These are phyloP conservation scores for Standfussiana lucernea DNA, from an alignment of 2,888 invertebrate species.

Conservation along the genomic window DNA sequence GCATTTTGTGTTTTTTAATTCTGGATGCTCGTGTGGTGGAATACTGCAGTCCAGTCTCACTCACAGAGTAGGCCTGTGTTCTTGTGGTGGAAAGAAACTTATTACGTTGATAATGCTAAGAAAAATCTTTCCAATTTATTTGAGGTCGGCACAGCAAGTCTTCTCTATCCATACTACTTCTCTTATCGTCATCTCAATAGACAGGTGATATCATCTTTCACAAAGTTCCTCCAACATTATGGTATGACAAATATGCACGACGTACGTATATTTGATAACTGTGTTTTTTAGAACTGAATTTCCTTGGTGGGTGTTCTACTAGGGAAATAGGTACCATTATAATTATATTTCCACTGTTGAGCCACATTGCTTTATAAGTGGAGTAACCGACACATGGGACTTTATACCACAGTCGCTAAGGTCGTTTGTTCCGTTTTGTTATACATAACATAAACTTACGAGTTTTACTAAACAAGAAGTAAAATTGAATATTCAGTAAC, in stretches of 20 bases:
- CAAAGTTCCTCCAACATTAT: not conserved
- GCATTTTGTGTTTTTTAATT: not conserved
- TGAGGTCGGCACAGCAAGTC: not conserved
- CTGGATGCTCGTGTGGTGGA: not conserved
- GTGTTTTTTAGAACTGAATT: not conserved
- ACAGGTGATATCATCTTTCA: not conserved
- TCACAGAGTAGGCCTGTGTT: not conserved
- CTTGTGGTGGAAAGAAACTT: not conserved
- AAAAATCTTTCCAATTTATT: not conserved
- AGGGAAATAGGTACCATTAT: not conserved
- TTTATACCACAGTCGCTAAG: not conserved
- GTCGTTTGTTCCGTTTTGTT: not conserved
- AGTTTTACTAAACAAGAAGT: not conserved
- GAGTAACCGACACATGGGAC: not conserved
- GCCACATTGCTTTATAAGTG: not conserved
- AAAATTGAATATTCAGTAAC: not conserved
- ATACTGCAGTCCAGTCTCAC: no score
- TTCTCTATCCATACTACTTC: not conserved
- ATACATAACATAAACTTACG: not conserved
- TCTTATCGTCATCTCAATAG: not conserved
- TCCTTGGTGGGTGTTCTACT: not conserved
- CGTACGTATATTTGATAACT: not conserved
- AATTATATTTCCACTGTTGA: not conserved
- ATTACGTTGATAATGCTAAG: not conserved
- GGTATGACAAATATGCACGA: not conserved